Conservation (phyloP, 2,888 invertebrate species). For the Scaptomyza parva region DNA sequence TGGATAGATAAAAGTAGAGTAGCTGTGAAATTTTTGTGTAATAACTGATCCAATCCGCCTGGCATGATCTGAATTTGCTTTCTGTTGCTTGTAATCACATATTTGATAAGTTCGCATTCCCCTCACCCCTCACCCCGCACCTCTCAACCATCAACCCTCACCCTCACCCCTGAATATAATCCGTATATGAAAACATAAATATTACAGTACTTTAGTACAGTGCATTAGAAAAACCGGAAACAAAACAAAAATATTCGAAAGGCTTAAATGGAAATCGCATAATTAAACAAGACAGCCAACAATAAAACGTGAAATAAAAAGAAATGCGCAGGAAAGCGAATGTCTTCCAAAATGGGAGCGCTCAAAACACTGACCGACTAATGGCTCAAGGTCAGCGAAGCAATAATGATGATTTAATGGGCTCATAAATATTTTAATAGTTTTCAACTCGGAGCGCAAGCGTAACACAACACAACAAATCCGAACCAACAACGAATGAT, state of each 20-base stretch:
- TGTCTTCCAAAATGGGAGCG: conserved; percentile 61
- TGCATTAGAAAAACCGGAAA: background rate
- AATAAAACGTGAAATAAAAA: conserved; percentile 62
- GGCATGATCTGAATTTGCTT: no score
- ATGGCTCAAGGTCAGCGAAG: conserved; percentile 82
- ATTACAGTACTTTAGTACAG: background rate
- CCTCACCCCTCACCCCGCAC: no score
- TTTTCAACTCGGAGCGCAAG: conserved; percentile 67
- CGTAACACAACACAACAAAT: conserved; percentile 11
- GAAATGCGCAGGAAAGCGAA: conserved; percentile 73
- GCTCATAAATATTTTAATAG: conserved; percentile 84
- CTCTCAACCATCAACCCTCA: no score
- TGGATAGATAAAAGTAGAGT: background rate
- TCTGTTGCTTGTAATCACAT: no score
- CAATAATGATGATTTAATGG: conserved; percentile 85
- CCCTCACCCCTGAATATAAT: no score
- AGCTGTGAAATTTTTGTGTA: no score
- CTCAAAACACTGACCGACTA: conserved; percentile 47
- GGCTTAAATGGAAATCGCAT: conserved; percentile 55
- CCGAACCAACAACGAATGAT: conserved; percentile 30
- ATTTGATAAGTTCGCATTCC: no score
- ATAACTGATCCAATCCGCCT: no score
- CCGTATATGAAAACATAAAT: no score
- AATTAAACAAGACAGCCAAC: conserved; percentile 50
- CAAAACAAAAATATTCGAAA: conserved; percentile 17